Conservation (phyloP, 1,140 invertebrate species). For the Pachypsylla venusta region DNA sequence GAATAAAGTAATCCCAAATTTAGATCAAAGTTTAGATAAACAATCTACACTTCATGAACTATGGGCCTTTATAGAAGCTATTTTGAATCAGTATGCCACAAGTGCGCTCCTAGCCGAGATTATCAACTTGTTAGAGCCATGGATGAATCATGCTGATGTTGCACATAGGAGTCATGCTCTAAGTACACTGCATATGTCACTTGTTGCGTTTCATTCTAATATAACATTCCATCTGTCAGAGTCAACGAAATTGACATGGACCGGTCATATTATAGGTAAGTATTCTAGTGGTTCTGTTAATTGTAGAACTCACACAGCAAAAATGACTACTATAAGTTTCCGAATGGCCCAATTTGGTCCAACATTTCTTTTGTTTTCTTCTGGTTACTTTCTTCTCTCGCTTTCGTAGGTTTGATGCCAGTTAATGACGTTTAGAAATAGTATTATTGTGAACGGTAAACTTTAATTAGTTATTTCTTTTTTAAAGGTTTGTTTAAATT, state of each 20-base stretch:
- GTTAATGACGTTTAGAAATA: too few relatives aligned
- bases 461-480: too few relatives aligned
- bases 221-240: not conserved
- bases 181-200: not conserved
- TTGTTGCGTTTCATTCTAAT: conserved; percentile 1
- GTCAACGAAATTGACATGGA: not conserved
- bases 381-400: too few relatives aligned
- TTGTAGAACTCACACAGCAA: too few relatives aligned
- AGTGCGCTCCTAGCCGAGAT: not conserved
- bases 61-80: not conserved
- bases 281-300: not conserved
- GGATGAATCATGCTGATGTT: not conserved
- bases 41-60: not conserved
- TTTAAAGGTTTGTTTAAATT: too few relatives aligned
- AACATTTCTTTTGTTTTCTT: too few relatives aligned
- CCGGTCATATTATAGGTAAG: not conserved
- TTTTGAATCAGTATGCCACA: not conserved
- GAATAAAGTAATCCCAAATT: not conserved
- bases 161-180: not conserved
- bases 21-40: not conserved
- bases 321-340: too few relatives aligned
- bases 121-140: not conserved
- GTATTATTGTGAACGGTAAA: too few relatives aligned
- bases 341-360: too few relatives aligned
- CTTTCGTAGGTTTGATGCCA: too few relatives aligned